Percentiles rank a stretch among this genome's conserved stretches.
phyloP scores from a whole-genome alignment of 1,140 invertebrate species.

The Drosophila teissieri region DNA sequence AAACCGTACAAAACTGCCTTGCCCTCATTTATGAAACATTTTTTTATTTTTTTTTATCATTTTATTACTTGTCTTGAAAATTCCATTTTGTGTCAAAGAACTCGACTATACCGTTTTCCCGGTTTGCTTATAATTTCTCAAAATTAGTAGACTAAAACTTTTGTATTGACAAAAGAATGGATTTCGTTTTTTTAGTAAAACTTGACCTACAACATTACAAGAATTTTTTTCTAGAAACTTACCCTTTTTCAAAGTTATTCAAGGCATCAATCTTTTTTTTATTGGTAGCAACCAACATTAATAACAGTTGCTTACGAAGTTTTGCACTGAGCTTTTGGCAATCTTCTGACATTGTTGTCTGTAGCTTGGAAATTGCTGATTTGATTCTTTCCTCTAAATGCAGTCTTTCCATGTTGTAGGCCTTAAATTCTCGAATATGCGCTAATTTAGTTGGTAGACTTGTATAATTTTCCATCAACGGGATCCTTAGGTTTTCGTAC shows the following conservation, averaged over 20 bases:
- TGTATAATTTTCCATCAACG: constrained; percentile 5
- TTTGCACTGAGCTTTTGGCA: background rate
- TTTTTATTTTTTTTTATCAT: too few species aligned
- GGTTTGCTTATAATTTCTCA: too few species aligned
- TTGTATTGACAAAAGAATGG: too few species aligned
- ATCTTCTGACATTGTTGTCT: background rate
- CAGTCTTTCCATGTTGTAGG: background rate
- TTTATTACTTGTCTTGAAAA: too few species aligned
- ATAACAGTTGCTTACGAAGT: background rate
- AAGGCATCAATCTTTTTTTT: background rate
- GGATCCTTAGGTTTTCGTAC: background rate
- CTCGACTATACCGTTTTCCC: too few species aligned
- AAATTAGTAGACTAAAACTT: too few species aligned
- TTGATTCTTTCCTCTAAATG: background rate
- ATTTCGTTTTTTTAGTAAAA: too few species aligned
- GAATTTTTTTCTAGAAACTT: background rate
- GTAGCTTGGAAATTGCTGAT: background rate
- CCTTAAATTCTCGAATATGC: background rate
- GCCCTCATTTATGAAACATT: too few species aligned
- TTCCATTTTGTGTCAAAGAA: too few species aligned
- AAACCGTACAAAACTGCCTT: too few species aligned
- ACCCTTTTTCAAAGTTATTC: background rate
- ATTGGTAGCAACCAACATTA: background rate
- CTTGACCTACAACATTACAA: too few species aligned
- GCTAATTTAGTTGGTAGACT: background rate